These are phyloP conservation scores for Esox niger DNA, from an alignment of 2,113 vertebrate genomes.

Conservation along the genomic window DNA sequence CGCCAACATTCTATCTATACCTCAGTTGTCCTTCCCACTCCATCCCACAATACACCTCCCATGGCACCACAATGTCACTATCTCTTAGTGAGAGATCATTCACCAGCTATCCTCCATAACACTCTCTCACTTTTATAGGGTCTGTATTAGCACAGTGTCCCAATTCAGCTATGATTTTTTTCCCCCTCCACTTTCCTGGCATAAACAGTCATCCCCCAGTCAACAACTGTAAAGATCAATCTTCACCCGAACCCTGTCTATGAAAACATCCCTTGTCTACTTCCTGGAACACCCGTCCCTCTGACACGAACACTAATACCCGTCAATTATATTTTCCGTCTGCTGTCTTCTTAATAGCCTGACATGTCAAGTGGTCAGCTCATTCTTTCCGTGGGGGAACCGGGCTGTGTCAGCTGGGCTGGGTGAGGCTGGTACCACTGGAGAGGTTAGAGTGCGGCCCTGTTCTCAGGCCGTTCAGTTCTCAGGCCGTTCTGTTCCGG, in stretches of 20 bases:
- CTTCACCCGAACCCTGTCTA: background rate
- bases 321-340: background rate
- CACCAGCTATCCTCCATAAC: too few relatives aligned
- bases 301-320: conserved; percentile 18
- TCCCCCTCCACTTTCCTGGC: background rate
- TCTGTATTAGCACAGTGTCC: too few relatives aligned
- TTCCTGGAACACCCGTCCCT: background rate
- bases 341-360: background rate
- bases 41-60: conserved; percentile 8
- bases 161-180: conserved; percentile 37
- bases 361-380: background rate
- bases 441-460: conserved; percentile 32
- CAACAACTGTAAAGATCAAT: conserved; percentile 16
- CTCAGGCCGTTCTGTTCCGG: conserved; percentile 61
- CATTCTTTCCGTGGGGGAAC: background rate
- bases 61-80: background rate
- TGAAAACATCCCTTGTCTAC: conserved; percentile 30
- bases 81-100: conserved; percentile 10
- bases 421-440: conserved; percentile 54
- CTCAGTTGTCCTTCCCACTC: conserved; percentile 30
- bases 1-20: conserved; percentile 4
- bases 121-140: too few relatives aligned
- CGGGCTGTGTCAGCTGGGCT: conserved; percentile 1
- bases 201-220: conserved; percentile 25
- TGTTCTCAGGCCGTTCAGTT: conserved; percentile 61